A percentile compares a stretch with the other conserved stretches of the same genome.
These are phyloP conservation scores for Incurvaria masculella DNA, from an alignment of 2,888 invertebrate genomes.

Conservation along the genomic window DNA sequence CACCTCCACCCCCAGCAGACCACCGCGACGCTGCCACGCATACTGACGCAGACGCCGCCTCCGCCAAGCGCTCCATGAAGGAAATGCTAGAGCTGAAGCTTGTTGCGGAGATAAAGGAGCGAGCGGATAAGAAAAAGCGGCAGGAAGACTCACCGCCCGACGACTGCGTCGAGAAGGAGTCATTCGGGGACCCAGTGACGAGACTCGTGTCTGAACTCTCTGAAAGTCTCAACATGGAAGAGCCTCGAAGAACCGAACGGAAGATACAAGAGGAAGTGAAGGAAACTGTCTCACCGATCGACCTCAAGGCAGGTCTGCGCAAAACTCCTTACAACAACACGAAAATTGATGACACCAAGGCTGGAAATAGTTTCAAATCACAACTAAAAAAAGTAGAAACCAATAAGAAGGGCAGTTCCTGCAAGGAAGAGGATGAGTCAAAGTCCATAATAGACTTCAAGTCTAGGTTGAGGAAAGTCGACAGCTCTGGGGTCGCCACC, in stretches of 20 bases:
- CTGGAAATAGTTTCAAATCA: conserved; percentile 56
- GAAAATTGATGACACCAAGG: conserved; percentile 22
- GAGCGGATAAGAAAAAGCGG: conserved; percentile 62
- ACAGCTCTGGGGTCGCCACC: conserved; percentile 39
- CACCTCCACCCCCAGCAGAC: conserved; percentile 39
- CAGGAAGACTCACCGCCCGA: conserved; percentile 50
- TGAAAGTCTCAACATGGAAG: conserved; percentile 74
- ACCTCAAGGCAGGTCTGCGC: conserved; percentile 50
- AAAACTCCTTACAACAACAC: conserved; percentile 33
- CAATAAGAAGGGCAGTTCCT: conserved; percentile 57
- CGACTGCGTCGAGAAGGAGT: conserved; percentile 22
- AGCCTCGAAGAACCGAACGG: conserved; percentile 34
- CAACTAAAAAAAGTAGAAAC: conserved; percentile 74
- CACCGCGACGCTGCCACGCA: conserved; percentile 67
- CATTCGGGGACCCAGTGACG: conserved; percentile 70
- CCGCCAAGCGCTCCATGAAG: conserved; percentile 60
- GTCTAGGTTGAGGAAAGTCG: conserved; percentile 78
- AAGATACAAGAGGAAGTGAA: conserved; percentile 22
- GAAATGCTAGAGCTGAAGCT: conserved; percentile 79
- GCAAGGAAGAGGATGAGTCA: conserved; percentile 52
- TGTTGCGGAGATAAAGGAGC: conserved; percentile 81
- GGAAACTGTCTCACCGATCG: conserved; percentile 36
- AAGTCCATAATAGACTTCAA: conserved; percentile 79
- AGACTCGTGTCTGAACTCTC: conserved; percentile 82
- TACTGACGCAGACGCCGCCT: conserved; percentile 62